Evolutionary conservation across 2,797 vertebrate species (phyloP), one percentile per base, ranked within the genome.

Genomic region (Gadopsis marmoratus): DNA sequence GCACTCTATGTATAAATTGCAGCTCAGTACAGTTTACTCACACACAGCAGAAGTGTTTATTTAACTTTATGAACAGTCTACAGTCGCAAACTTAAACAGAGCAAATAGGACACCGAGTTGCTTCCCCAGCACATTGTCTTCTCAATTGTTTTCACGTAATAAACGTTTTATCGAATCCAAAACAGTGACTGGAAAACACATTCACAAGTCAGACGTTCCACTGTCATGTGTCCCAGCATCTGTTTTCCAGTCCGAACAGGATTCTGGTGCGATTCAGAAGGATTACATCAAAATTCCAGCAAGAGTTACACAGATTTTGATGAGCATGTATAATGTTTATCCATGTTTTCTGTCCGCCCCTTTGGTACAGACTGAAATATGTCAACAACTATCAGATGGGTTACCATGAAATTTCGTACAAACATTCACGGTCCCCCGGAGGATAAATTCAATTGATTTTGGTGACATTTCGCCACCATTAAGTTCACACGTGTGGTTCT

Each of bases 21-120:
- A 11, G 41, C 16, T 21, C 23, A 12, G 54, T 31, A 45, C n/a
- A 41, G 48, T 43, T 29, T 55, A 41, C 6, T 2, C 35, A 59
- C 45, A 64, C 51, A 47, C 17, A 39, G 29, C 3, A 12, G 17
- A 56, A 9, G 7, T 37, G 65, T 71, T 83, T 65, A 66, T 74
- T 78, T 66, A 48, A 78, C 43, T 66, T 54, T 13, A 19, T 11
- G 2, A 53, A 54, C 72, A 61, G 54, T 47, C 16, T 29, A 51
- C 48, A n/a, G 23, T 29, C 16, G 11, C 19, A 67, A 26, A 50
- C n/a, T 3, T 43, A 35, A 43, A 64, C 75, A 60, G n/a, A 73
- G 23, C 39, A 37, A 37, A 61, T 10, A 54, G 26, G 23, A 70
- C 17, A 14, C 51, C 37, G 45, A 19, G 43, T 19, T 63, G 10